phyloP scores from a whole-genome alignment of 23 tunicate genomes.

The Ascidia mentula region DNA sequence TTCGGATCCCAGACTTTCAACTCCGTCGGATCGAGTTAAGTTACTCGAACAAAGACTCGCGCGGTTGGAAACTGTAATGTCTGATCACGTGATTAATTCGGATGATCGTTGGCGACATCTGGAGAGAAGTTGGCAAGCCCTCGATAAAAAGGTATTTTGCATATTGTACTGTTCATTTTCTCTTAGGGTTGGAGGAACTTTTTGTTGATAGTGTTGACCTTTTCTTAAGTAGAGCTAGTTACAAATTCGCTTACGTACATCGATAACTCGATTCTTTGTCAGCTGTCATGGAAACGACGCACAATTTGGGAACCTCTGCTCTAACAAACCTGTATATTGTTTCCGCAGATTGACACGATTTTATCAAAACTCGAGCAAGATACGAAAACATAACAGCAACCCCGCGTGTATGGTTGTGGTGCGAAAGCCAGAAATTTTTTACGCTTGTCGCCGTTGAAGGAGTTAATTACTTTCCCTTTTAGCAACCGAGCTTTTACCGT shows the following conservation, averaged over 20 bases:
- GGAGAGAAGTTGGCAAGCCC: conserved; percentile 22
- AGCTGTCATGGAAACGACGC: too few species aligned
- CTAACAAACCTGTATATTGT: neutral
- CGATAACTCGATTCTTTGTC: too few species aligned
- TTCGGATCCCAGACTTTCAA: neutral
- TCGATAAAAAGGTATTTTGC: conserved; percentile 20
- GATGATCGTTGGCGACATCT: conserved; percentile 17
- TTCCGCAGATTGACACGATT: neutral
- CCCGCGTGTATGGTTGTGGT: too few species aligned
- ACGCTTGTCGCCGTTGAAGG: too few species aligned
- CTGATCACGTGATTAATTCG: conserved; percentile 19
- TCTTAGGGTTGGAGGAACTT: too few species aligned
- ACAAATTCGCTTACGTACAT: too few species aligned
- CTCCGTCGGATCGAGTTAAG: neutral
- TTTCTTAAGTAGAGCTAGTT: too few species aligned
- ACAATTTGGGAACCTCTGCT: neutral
- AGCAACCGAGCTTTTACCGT: neutral
- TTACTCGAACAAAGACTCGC: conserved; percentile 23
- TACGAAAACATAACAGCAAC: neutral
- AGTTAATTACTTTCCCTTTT: neutral
- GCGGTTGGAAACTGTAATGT: conserved; percentile 20
- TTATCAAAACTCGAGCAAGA: neutral
- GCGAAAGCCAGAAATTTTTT: too few species aligned
- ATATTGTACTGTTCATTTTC: too few species aligned
- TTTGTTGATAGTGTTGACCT: too few species aligned